phyloP scores from a whole-genome alignment of 2,888 invertebrate genomes.

The Mycalesis mineus region DNA sequence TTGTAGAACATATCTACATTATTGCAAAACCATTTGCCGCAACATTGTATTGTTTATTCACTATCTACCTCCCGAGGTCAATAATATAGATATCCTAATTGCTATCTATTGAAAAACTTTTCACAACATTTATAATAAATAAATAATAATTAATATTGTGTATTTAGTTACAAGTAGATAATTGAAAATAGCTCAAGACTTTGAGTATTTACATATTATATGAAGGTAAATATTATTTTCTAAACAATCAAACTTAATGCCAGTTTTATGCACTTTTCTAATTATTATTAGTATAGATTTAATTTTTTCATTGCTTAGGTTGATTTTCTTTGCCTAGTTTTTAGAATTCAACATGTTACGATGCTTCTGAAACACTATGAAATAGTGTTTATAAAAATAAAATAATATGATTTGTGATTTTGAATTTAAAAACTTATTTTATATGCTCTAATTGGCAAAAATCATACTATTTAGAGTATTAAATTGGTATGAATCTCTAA shows the following conservation, averaged over 20 bases:
- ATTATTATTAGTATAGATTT: background rate
- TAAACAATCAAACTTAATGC: background rate
- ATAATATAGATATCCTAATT: slow-evolving; percentile 22
- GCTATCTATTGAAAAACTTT: slow-evolving; percentile 14
- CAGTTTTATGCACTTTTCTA: slow-evolving; percentile 5
- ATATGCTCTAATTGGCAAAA: slow-evolving; percentile 14
- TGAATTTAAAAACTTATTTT: background rate
- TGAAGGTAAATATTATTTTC: background rate
- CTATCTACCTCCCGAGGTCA: slow-evolving; percentile 33
- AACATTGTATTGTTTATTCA: slow-evolving; percentile 25
- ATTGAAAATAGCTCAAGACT: background rate
- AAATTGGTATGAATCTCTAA: slow-evolving; percentile 41
- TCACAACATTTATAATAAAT: background rate
- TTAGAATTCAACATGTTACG: background rate
- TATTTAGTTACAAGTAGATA: slow-evolving; percentile 3
- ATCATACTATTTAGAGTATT: slow-evolving; percentile 31
- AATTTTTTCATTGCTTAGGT: background rate
- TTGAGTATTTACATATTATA: background rate
- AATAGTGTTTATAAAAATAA: background rate
- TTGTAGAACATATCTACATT: slow-evolving; percentile 17
- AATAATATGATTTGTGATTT: background rate
- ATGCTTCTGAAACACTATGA: background rate
- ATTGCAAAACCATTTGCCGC: slow-evolving; percentile 17
- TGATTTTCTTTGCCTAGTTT: background rate
- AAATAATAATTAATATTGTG: background rate